Conservation (phyloP, 2,797 vertebrate species). For the Phalanger gymnotis region DNA sequence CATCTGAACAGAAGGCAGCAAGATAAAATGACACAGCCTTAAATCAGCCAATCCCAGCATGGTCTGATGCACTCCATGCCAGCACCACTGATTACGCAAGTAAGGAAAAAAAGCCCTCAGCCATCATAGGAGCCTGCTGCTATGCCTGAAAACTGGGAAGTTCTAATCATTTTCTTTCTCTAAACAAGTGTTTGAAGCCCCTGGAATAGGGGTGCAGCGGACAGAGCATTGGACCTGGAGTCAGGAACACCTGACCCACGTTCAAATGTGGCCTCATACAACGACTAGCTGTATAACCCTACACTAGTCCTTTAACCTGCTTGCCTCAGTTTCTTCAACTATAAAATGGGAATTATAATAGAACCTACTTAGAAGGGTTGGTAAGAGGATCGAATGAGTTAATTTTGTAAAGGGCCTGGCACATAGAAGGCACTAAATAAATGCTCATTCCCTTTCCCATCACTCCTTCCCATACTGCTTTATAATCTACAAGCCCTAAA, state of each 20-base stretch:
- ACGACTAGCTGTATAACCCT: background rate
- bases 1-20: background rate
- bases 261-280: background rate
- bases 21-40: background rate
- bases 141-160: background rate
- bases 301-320: background rate
- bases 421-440: background rate
- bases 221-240: background rate
- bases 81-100: background rate
- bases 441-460: background rate
- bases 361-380: background rate
- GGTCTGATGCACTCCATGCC: background rate
- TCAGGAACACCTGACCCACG: background rate
- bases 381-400: background rate
- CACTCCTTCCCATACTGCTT: background rate
- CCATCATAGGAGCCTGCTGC: background rate
- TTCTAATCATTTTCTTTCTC: background rate
- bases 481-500: background rate
- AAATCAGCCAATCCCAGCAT: background rate
- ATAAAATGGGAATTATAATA: background rate
- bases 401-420: background rate
- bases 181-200: background rate
- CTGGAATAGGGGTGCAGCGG: background rate
- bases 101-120: background rate
- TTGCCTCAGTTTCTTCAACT: background rate